Evolutionary conservation across 2,888 invertebrate genomes (phyloP).

Genomic region (Drosophila cognata): DNA sequence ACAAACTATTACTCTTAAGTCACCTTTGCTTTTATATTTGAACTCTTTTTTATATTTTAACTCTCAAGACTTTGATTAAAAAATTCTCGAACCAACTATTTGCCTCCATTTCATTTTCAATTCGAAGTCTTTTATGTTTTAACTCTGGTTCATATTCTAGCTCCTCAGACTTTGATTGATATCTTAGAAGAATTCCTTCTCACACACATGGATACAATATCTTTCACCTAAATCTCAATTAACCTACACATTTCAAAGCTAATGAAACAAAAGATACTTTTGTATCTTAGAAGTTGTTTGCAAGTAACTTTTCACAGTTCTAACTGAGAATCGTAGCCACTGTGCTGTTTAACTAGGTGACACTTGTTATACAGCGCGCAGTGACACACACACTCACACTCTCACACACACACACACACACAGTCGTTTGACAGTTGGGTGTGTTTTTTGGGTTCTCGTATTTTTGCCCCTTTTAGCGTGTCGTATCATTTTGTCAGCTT

Average conservation of each 20-base stretch:
- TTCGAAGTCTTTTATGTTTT: neutral
- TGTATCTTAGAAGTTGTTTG: neutral
- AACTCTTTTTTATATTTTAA: neutral
- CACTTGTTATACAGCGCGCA: constrained; percentile 63
- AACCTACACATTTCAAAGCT: neutral
- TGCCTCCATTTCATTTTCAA: neutral
- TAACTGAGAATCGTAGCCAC: constrained; percentile 27
- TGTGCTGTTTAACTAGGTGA: constrained; percentile 60
- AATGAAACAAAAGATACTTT: constrained; percentile 1
- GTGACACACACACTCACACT: constrained; percentile 18
- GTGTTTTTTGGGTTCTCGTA: constrained; percentile 53
- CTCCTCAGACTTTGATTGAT: neutral
- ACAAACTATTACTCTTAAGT: neutral
- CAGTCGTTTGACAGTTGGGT: constrained; percentile 34
- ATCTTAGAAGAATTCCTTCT: neutral
- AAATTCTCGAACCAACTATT: neutral
- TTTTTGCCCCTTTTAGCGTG: constrained; percentile 40
- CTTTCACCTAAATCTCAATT: neutral
- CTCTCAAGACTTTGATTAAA: neutral
- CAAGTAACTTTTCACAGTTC: neutral
- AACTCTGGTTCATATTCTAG: neutral
- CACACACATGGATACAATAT: rapidly evolving
- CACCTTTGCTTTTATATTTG: neutral
- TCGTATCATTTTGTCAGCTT: constrained; percentile 50
- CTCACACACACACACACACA: constrained; percentile 8